Conservation (phyloP, 1,140 invertebrate species). For the Anoplophora glabripennis region DNA sequence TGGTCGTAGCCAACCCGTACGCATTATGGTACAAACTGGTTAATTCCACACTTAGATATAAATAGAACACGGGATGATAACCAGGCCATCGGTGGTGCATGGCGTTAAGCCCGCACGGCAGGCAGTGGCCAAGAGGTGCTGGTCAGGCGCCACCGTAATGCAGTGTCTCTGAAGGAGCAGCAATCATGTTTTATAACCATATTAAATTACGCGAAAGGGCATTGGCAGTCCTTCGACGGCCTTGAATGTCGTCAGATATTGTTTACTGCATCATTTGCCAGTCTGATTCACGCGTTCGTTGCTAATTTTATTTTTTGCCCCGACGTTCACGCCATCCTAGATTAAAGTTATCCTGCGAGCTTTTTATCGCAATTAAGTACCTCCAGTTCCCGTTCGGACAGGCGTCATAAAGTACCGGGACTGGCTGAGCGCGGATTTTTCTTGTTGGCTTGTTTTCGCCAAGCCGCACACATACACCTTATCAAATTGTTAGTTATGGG, state of each 20-base stretch:
- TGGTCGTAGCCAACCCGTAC: no score
- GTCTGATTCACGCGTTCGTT: slow-evolving; percentile 24
- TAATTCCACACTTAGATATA: no score
- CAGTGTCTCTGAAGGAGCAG: slow-evolving; percentile 19
- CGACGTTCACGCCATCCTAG: no score
- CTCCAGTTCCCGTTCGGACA: no score
- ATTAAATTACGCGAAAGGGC: slow-evolving; percentile 33
- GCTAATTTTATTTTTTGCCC: slow-evolving; percentile 4
- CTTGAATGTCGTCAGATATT: slow-evolving; percentile 34
- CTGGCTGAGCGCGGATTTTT: no score
- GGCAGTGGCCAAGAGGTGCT: background rate
- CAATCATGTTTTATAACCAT: slow-evolving; percentile 32
- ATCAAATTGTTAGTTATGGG: no score
- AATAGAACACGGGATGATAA: background rate
- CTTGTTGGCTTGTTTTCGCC: no score
- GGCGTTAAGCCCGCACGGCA: background rate
- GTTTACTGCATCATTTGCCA: slow-evolving; percentile 27
- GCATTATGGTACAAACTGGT: no score
- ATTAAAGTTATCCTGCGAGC: no score
- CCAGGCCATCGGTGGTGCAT: background rate
- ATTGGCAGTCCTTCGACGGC: slow-evolving; percentile 30
- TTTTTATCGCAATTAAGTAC: no score
- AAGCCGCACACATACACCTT: no score
- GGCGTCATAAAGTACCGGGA: no score
- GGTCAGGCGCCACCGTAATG: slow-evolving; percentile 23